Base-by-base conservation (phyloP, 2,888 invertebrate species). In the Pristionchus arcanus region DNA sequence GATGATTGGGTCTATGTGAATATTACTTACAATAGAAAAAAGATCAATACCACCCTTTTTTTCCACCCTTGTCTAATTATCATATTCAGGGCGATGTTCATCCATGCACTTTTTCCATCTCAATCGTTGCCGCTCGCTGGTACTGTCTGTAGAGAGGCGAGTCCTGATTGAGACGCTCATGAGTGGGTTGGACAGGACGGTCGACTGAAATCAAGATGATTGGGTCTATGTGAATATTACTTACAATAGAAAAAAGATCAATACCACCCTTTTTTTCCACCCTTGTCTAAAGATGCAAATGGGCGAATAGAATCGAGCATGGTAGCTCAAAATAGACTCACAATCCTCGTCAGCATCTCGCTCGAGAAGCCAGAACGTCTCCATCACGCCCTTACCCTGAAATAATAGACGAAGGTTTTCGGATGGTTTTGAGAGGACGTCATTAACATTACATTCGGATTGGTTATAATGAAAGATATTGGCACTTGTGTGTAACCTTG, bases 381-480 rank as follows among this genome's bases (percentile, higher is more conserved):
- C 91, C 93, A 93, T 92, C 13, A 93, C 92, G 19, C 93, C 93
- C 90, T 93, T 93, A 53, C 93, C 93, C 93, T 93, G 9, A 13
- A n/a, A 77, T 19, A 42, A 42, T 42, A 3, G 42, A 42, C 3
- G 42, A 42, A 42, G 42, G 42, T 42, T n/a, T n/a, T n/a, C n/a
- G n/a, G n/a, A n/a, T n/a, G n/a, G n/a, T n/a, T n/a, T n/a, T n/a
- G n/a, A n/a, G n/a, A n/a, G n/a, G n/a, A n/a, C n/a, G n/a, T n/a
- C n/a, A n/a, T n/a, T n/a, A n/a, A n/a, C n/a, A n/a, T n/a, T n/a
- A n/a, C 4, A 42, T 42, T 42, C 42, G 42, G 42, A 42, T 5
- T 42, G 3, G 42, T 42, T 2, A 16, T 34, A 1, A 13, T 77
- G 2, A 16, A 16, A 31, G 9, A 25, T 9, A n/a, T 15, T 11